Conservation (phyloP, 2,113 vertebrate genomes). For the Haemorhous mexicanus region DNA sequence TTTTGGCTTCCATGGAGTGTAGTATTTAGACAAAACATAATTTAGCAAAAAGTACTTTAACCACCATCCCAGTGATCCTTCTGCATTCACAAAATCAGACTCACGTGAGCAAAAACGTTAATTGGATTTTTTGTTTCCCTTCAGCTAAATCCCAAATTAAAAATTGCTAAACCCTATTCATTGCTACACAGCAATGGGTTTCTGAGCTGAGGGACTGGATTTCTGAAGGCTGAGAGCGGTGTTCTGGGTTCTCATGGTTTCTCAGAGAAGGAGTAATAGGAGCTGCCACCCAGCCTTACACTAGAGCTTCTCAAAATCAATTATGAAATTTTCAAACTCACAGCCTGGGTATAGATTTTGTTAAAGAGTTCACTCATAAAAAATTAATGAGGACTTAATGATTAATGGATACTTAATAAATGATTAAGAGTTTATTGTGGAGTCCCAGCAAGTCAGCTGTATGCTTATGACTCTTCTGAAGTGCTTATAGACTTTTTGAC, state of each 20-base stretch:
- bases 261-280: neutral
- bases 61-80: neutral
- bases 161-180: neutral
- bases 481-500: neutral
- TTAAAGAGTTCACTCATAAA: conserved; percentile 13
- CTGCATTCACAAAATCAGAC: conserved; percentile 14
- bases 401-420: conserved; percentile 58
- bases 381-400: conserved; percentile 31
- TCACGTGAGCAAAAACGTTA: conserved; percentile 11
- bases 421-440: conserved; percentile 46
- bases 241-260: neutral
- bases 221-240: neutral
- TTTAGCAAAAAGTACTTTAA: conserved; percentile 7
- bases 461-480: neutral
- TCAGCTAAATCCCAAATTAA: conserved; percentile 37
- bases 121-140: conserved; percentile 24
- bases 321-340: conserved; percentile 30
- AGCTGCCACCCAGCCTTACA: neutral
- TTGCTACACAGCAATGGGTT: neutral
- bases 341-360: conserved; percentile 7
- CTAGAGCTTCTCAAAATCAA: neutral
- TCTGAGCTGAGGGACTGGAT: neutral
- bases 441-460: neutral
- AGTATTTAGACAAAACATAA: conserved; percentile 12
- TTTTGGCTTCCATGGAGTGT: neutral